Percentiles rank a stretch among this genome's conserved stretches.
Conservation (phyloP, 2,888 invertebrate genomes). For the Cataglyphis albicans region DNA sequence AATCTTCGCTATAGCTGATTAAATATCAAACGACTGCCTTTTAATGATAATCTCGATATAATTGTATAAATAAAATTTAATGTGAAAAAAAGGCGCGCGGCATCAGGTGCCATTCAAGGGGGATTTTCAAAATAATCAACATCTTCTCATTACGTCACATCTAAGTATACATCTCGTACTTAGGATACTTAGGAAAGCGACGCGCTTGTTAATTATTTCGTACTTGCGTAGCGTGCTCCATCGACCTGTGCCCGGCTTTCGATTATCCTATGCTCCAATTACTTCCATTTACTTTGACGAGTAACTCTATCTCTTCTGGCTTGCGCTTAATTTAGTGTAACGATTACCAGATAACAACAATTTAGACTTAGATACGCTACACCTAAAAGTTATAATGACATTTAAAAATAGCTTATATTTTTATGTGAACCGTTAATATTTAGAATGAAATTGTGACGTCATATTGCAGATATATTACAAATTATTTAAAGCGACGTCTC, state of each 20-base stretch:
- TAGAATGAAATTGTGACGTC: neutral
- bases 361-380: constrained; percentile 39
- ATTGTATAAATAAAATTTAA: neutral
- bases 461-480: neutral
- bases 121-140: constrained; percentile 23
- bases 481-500: neutral
- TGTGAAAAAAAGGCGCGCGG: neutral
- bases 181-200: constrained; percentile 26
- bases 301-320: constrained; percentile 55
- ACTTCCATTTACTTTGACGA: constrained; percentile 63
- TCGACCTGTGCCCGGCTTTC: constrained; percentile 40
- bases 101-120: neutral
- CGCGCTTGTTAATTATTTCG: constrained; percentile 52
- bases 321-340: constrained; percentile 56
- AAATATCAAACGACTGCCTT: neutral
- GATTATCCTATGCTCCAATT: constrained; percentile 62
- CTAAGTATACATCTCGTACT: neutral
- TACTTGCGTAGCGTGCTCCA: constrained; percentile 32
- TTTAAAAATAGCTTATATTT: neutral
- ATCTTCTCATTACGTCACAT: neutral
- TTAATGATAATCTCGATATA: neutral
- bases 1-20: constrained; percentile 8
- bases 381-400: constrained; percentile 14
- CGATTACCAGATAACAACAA: constrained; percentile 51
- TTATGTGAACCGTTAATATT: neutral